Evolutionary conservation across 2,113 vertebrate genomes (phyloP), one percentile per base, ranked within the genome.

Genomic region (Trinectes maculatus): DNA sequence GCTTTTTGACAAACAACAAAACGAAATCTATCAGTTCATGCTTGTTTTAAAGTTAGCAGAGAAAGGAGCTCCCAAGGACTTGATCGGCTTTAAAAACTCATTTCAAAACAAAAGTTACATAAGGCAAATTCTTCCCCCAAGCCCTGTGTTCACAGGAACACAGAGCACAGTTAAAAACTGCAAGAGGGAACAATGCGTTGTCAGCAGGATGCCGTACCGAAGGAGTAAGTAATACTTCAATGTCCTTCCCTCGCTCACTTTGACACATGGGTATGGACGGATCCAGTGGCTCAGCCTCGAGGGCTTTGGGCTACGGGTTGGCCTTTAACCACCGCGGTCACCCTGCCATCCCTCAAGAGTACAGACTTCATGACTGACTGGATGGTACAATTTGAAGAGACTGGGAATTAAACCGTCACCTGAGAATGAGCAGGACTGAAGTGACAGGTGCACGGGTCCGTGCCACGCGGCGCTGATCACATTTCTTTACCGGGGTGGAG

Each of bases 401-500:
- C 33, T 37, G 64, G 61, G 58, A 74, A 55, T 69, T 10, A 79
- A 70, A 57, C 36, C 37, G 56, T 85, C 74, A 56, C 2, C 26
- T 46, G 49, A 31, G 57, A 56, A 71, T 34, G 69, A 18, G 29
- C 48, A 49, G 49, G 34, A 77, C 48, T 46, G 72, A 74, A 53
- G 60, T 73, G 85, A 80, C 86, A 70, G 68, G 58, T 74, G 55
- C 64, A 74, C 3, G 36, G 54, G 54, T 72, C 49, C 19, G 4
- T 46, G 5, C 39, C 60, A 51, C 40, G 51, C n/a, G 22, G 7
- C 47, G 51, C 31, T 58, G 18, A 29, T 43, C 40, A 19, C 29
- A 34, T 37, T 47, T 28, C 18, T 76, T 54, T 57, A n/a, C n/a
- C n/a, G n/a, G n/a, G n/a, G n/a, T n/a, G n/a, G n/a, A n/a, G n/a